These are phyloP conservation scores for Tetragonula carbonaria DNA, from an alignment of 2,888 invertebrate species.

Conservation along the genomic window DNA sequence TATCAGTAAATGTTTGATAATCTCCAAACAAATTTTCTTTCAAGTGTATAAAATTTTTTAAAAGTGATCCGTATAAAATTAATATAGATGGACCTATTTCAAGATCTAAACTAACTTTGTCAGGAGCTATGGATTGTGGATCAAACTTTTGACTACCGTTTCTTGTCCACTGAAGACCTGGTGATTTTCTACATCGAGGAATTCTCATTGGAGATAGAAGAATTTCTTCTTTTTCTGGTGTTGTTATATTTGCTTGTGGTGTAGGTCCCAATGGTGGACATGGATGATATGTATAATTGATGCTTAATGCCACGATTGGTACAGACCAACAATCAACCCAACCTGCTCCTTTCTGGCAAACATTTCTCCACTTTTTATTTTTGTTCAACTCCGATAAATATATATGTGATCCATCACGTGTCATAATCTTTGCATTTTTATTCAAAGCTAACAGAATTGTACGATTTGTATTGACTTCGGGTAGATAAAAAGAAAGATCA, in stretches of 20 bases:
- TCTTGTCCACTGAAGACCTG: slow-evolving; percentile 88
- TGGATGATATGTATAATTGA: slow-evolving; percentile 96
- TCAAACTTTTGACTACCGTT: slow-evolving; percentile 92
- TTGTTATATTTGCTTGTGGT: slow-evolving; percentile 96
- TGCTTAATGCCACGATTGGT: slow-evolving; percentile 95
- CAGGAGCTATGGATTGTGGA: slow-evolving; percentile 93
- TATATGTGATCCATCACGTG: slow-evolving; percentile 89
- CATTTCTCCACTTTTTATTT: slow-evolving; percentile 91
- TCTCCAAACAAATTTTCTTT: slow-evolving; percentile 99
- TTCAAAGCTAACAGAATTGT: slow-evolving; percentile 93
- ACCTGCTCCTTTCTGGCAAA: slow-evolving; percentile 89
- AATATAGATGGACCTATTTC: slow-evolving; percentile 98
- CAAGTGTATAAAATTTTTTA: slow-evolving; percentile 94
- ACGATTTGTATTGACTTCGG: slow-evolving; percentile 95
- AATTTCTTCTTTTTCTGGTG: slow-evolving; percentile 97
- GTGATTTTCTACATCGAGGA: slow-evolving; percentile 90
- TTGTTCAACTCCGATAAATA: slow-evolving; percentile 85
- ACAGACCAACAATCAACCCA: slow-evolving; percentile 99
- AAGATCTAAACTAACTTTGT: slow-evolving; percentile 95
- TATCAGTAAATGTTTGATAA: slow-evolving; percentile 96
- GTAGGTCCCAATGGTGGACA: slow-evolving; percentile 94
- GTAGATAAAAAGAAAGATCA: slow-evolving; percentile 94
- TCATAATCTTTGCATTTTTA: slow-evolving; percentile 94
- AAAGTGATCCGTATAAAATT: slow-evolving; percentile 95
- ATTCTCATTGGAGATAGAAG: slow-evolving; percentile 96